phyloP scores from a whole-genome alignment of 1,140 invertebrate genomes.

The Agrilus planipennis region DNA sequence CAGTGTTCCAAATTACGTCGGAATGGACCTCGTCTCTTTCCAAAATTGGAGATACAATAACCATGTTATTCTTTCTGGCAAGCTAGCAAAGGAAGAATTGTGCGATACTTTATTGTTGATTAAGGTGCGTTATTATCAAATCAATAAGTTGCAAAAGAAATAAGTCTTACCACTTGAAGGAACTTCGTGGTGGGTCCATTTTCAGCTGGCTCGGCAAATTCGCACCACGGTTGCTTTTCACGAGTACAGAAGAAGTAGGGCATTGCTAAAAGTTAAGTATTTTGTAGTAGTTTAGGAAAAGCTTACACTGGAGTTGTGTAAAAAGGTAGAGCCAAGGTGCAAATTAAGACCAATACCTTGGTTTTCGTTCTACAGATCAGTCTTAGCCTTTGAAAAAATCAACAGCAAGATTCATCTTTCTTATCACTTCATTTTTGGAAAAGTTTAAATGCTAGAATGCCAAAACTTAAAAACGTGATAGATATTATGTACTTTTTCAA shows the following conservation, averaged over 20 bases:
- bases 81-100: constrained; percentile 58
- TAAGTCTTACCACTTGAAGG: constrained; percentile 50
- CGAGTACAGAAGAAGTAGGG: constrained; percentile 97
- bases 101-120: constrained; percentile 35
- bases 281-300: too few relatives aligned
- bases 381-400: too few relatives aligned
- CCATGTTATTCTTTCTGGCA: constrained; percentile 83
- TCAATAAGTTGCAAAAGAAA: neutral
- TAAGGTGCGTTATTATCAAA: too few relatives aligned
- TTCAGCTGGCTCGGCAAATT: constrained; percentile 89
- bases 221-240: constrained; percentile 93
- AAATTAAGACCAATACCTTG: too few relatives aligned
- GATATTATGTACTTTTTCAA: too few relatives aligned
- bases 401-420: too few relatives aligned
- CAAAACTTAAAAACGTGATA: too few relatives aligned
- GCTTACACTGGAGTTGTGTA: too few relatives aligned
- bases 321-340: too few relatives aligned
- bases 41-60: constrained; percentile 91
- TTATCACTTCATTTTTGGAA: too few relatives aligned
- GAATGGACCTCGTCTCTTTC: constrained; percentile 80
- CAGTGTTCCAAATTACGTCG: constrained; percentile 93
- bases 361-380: too few relatives aligned
- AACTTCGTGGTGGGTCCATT: constrained; percentile 77
- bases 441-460: too few relatives aligned
- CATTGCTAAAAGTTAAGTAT: constrained; percentile 85